Conservation (phyloP, 2,888 invertebrate species). For the Drosophila tanythrix region DNA sequence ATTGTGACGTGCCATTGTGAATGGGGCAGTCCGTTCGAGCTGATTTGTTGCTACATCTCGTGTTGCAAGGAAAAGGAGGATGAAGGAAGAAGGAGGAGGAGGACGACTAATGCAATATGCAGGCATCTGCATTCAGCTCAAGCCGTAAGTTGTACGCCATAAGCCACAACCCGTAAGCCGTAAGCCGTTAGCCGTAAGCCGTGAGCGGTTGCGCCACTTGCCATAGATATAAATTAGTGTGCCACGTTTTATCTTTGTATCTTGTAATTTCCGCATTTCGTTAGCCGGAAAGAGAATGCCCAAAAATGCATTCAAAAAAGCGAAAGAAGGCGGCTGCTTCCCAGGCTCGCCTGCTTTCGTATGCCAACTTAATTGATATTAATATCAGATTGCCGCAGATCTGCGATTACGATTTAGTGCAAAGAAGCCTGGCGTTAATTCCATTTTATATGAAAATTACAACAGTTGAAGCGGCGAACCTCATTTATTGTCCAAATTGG, state of each 20-base stretch:
- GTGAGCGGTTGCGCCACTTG: constrained; percentile 16
- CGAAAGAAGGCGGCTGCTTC: not conserved
- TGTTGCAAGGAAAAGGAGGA: too few species aligned
- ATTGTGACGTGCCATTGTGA: constrained; percentile 33
- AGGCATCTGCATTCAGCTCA: constrained; percentile 51
- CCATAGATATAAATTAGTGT: constrained; percentile 42
- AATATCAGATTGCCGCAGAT: constrained; percentile 54
- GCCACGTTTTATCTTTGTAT: constrained; percentile 57
- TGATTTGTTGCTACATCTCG: not conserved
- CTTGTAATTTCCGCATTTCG: constrained; percentile 69
- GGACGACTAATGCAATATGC: constrained; percentile 43
- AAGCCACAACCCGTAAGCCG: not conserved
- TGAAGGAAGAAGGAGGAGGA: not conserved
- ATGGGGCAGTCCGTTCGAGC: constrained; percentile 15
- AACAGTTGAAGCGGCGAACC: not conserved
- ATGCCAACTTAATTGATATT: constrained; percentile 48
- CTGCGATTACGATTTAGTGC: constrained; percentile 40
- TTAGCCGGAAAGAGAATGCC: constrained; percentile 16
- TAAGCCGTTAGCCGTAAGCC: not conserved
- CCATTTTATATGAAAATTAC: constrained; percentile 12
- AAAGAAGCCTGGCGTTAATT: not conserved
- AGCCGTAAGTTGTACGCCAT: constrained; percentile 8
- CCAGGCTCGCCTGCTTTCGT: constrained; percentile 3
- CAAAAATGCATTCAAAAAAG: constrained; percentile 20
- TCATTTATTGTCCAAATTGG: too few species aligned